These are phyloP conservation scores for Aegotheles bennettii DNA, from an alignment of 2,113 vertebrate genomes.

Conservation along the genomic window DNA sequence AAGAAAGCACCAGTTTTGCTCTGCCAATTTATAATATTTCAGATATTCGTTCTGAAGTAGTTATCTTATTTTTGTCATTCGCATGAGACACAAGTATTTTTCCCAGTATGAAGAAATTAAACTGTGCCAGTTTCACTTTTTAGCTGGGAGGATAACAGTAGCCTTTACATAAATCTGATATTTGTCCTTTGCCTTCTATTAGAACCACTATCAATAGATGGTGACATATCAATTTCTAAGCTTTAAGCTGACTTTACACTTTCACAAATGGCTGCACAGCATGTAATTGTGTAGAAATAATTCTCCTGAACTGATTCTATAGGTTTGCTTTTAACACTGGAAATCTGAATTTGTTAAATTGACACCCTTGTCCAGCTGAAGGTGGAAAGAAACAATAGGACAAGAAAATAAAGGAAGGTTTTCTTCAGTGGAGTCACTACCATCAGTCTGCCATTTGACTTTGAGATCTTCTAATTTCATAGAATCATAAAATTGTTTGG, in stretches of 20 bases:
- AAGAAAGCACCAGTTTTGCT: not conserved
- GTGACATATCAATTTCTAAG: slow-evolving; percentile 68
- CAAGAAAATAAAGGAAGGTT: not conserved
- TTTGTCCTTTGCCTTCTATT: slow-evolving; percentile 47
- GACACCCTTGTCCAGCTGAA: not conserved
- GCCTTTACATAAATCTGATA: slow-evolving; percentile 70
- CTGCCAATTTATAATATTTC: not conserved
- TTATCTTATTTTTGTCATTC: not conserved
- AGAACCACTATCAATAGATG: slow-evolving; percentile 58
- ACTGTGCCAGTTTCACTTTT: not conserved
- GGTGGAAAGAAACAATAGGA: not conserved
- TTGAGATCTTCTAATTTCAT: not conserved
- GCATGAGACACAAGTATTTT: not conserved
- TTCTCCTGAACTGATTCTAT: slow-evolving; percentile 43
- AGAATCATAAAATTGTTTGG: too few relatives aligned
- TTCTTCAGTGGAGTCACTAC: not conserved
- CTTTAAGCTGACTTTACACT: slow-evolving; percentile 67
- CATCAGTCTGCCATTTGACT: not conserved
- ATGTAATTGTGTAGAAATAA: slow-evolving; percentile 68
- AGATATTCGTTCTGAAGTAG: not conserved
- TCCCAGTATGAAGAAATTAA: not conserved
- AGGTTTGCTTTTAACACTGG: not conserved
- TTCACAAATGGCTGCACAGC: slow-evolving; percentile 70
- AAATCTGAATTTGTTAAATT: slow-evolving; percentile 34
- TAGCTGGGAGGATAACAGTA: slow-evolving; percentile 13